A percentile compares a stretch with the other conserved stretches of the same genome.
Evolutionary conservation across 2,113 vertebrate genomes (phyloP).

Genomic region (Hoplias malabaricus): DNA sequence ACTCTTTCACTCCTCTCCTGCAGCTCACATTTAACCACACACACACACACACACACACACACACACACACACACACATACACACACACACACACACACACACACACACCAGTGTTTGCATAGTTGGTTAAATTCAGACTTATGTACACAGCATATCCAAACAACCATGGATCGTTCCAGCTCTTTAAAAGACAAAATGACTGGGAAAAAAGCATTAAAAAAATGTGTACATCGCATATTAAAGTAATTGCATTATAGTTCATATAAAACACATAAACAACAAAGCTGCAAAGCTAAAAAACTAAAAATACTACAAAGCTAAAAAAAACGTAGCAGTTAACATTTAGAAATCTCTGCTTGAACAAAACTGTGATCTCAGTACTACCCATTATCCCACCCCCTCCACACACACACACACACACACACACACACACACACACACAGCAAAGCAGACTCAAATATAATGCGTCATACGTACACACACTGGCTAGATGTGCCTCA

Average conservation of each 20-base stretch:
- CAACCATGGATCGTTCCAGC: slow-evolving; percentile 12
- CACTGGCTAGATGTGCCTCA: slow-evolving; percentile 63
- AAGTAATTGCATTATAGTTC: not conserved
- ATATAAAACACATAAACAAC: not conserved
- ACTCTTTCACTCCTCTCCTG: slow-evolving; percentile 13
- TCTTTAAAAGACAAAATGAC: slow-evolving; percentile 13
- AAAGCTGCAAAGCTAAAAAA: not conserved
- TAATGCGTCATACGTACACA: slow-evolving; percentile 27
- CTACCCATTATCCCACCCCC: not conserved
- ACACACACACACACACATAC: slow-evolving; percentile 23
- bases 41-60: slow-evolving; percentile 25
- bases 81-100: slow-evolving; percentile 23
- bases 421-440: no score
- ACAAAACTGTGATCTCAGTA: no score
- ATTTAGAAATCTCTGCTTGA: not conserved
- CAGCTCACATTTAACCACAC: slow-evolving; percentile 27
- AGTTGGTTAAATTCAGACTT: slow-evolving; percentile 13
- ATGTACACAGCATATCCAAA: not conserved
- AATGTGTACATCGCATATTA: not conserved
- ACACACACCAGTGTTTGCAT: slow-evolving; percentile 5
- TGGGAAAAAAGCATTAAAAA: not conserved
- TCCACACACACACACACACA: no score
- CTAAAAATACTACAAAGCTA: no score
- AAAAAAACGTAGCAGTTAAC: not conserved
- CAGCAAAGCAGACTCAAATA: slow-evolving; percentile 21